phyloP scores from a whole-genome alignment of 2,888 invertebrate species.

The Pachydiplax longipennis region DNA sequence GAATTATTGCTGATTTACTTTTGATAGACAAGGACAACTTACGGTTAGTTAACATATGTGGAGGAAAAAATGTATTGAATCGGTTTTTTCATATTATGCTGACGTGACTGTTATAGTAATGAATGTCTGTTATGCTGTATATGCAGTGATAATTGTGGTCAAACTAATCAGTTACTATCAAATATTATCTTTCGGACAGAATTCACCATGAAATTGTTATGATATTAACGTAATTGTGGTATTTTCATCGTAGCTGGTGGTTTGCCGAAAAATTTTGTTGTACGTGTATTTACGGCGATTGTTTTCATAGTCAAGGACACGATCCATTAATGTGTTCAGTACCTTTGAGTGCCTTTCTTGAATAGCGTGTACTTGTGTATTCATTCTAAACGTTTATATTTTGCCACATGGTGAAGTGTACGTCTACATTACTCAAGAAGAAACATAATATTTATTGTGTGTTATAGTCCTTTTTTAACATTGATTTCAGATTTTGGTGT shows the following conservation, averaged over 20 bases:
- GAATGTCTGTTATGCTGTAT: background rate
- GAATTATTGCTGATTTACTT: constrained; percentile 25
- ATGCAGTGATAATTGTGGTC: background rate
- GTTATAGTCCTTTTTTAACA: background rate
- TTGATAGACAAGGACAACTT: constrained; percentile 26
- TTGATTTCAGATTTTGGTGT: background rate
- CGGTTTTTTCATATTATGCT: background rate
- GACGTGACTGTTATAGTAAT: background rate
- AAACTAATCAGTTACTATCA: background rate
- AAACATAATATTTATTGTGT: background rate
- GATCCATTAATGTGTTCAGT: background rate
- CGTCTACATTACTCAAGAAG: background rate
- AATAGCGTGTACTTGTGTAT: background rate
- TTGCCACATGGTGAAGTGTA: background rate
- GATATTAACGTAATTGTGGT: background rate
- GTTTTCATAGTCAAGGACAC: constrained; percentile 45
- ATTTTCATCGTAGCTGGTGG: background rate
- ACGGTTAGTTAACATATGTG: background rate
- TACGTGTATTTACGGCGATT: background rate
- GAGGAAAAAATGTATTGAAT: background rate
- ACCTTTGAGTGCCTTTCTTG: background rate
- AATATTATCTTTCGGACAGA: background rate
- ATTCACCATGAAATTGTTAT: background rate
- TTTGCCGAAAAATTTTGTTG: background rate
- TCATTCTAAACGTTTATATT: background rate